A percentile compares a stretch with the other conserved stretches of the same genome.
Conservation (phyloP, 2,888 invertebrate species). For the Ariolimax columbianus region DNA sequence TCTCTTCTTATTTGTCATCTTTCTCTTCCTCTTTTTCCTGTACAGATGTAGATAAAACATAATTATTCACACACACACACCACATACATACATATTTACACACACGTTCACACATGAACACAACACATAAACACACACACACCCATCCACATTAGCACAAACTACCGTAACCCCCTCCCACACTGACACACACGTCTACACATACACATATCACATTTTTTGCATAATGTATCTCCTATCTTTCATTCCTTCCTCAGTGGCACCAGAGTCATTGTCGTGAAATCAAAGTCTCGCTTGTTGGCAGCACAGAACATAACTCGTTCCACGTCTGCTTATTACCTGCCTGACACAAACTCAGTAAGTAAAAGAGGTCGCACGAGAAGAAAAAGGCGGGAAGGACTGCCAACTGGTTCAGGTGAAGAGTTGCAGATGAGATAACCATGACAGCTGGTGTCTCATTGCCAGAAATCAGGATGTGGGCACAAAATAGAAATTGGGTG, state of each 20-base stretch:
- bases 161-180: neutral
- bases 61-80: no score
- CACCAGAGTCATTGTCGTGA: neutral
- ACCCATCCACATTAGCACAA: neutral
- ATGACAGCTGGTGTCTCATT: neutral
- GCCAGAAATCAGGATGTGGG: no score
- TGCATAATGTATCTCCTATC: no score
- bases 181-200: neutral
- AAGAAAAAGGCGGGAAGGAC: no score
- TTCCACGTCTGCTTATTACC: neutral
- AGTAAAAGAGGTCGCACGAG: neutral
- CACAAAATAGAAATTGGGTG: no score
- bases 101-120: no score
- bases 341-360: neutral
- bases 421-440: neutral
- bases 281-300: neutral
- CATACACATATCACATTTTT: neutral
- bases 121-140: neutral
- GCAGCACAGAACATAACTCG: neutral
- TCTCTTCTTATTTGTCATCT: no score
- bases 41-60: no score
- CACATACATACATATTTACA: no score
- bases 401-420: no score
- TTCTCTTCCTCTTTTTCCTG: no score
- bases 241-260: neutral